Base-by-base conservation (phyloP, 2,113 vertebrate genomes). In the Zeus faber region DNA sequence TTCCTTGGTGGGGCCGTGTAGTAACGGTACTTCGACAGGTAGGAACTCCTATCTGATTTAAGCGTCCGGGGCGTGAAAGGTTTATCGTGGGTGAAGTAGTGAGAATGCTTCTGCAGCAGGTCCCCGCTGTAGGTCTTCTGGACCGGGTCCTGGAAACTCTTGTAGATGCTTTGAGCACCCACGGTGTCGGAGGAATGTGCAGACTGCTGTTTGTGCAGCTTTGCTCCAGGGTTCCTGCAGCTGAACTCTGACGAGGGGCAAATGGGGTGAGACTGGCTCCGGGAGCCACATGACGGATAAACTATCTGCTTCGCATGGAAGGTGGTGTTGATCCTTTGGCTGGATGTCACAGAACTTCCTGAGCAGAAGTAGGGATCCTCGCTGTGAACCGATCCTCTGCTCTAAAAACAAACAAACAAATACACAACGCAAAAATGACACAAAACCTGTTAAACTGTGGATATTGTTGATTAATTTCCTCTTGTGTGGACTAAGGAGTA, bases 51-150 rank as follows among this genome's bases (percentile, higher is more conserved):
- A 48, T 93, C 88, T 5, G 92, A 91, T 70, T 91, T 91, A 50
- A 99, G 85, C 6, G 91, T 99, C 59, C 92, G 92, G 9, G 95
- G 96, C 4, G 90, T 96, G 54, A 98, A 99, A 14, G 93, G 93
- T 58, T 59, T 86, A 8, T 82, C 77, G 23, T 72, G 62, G 2
- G 93, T 96, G 54, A 99, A 99, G 54, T 49, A 79, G 35, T 90
- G 79, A 0, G 92, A 83, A 65, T 99, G 94, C 77, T 84, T 95
- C 9, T 93, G 87, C 1, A 99, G 83, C 27, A 99, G 77, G 71
- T 99, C 96, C 16, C 92, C 92, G 0, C 88, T 86, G 54, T 81
- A 77, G 0, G 69, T 84, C 80, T 89, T 93, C 56, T 87, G 81
- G 10, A 66, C 65, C 0, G 83, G 74, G 58, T 91, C 76, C 67